A percentile compares a stretch with the other conserved stretches of the same genome.
Evolutionary conservation across 2,113 vertebrate species (phyloP).

Genomic region (Jaculus jaculus): DNA sequence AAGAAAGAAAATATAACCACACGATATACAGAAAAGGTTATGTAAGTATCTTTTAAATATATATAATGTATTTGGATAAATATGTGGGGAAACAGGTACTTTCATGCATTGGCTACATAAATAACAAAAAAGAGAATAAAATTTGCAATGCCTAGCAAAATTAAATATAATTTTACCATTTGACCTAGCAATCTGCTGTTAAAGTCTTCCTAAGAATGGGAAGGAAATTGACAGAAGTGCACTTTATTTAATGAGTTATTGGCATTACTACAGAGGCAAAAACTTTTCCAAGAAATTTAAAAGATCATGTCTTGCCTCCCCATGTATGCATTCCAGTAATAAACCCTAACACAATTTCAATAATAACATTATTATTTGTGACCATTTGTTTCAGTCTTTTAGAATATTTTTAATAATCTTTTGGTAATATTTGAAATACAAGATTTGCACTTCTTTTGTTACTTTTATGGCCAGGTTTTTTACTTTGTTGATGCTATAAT

Average conservation of each 20-base stretch:
- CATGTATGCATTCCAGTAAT: not conserved
- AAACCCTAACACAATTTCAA: not conserved
- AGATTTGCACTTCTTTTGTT: not conserved
- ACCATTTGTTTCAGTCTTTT: not conserved
- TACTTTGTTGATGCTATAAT: not conserved
- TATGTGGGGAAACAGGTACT: not conserved
- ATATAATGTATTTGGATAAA: not conserved
- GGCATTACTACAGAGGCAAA: not conserved
- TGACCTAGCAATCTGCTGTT: not conserved
- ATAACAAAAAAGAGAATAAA: not conserved
- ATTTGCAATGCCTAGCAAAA: conserved; percentile 6
- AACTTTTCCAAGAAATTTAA: not conserved
- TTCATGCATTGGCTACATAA: not conserved
- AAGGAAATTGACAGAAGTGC: not conserved
- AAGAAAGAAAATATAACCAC: not conserved
- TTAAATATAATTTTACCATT: not conserved
- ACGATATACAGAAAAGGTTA: not conserved
- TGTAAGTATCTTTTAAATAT: not conserved
- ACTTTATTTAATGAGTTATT: not conserved
- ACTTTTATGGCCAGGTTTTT: not conserved
- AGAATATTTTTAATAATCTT: too few species aligned
- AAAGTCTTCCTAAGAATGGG: not conserved
- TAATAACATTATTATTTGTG: not conserved
- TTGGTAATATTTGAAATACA: not conserved
- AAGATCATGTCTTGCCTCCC: not conserved